phyloP scores from a whole-genome alignment of 2,888 invertebrate species.

The Chydorus sphaericus region DNA sequence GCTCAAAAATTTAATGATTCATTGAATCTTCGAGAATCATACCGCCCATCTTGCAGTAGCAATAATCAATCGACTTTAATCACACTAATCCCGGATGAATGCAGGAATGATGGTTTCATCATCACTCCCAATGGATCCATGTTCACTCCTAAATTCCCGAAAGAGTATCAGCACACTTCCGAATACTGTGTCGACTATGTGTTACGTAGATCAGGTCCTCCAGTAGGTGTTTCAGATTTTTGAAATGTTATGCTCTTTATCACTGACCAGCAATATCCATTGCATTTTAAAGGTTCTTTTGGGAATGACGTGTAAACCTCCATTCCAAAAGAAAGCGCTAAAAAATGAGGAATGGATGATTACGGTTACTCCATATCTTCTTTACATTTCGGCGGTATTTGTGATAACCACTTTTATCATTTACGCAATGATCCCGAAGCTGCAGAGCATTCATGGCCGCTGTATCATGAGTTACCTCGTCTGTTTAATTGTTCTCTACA shows the following conservation, averaged over 20 bases:
- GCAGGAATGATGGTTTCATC: neutral
- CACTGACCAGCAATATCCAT: neutral
- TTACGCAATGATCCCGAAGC: constrained; percentile 45
- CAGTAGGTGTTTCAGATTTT: neutral
- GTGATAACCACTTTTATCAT: constrained; percentile 47
- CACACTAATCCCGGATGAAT: too few species aligned
- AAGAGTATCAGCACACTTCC: neutral
- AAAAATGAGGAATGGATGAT: neutral
- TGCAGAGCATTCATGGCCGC: constrained; percentile 58
- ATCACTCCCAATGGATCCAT: neutral
- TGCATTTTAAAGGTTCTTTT: neutral
- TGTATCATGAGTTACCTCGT: constrained; percentile 36
- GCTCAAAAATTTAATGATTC: too few species aligned
- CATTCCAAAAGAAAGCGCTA: neutral
- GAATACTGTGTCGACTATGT: neutral
- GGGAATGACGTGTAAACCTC: neutral
- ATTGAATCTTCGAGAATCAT: too few species aligned
- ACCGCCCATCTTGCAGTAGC: too few species aligned
- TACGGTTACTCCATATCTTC: neutral
- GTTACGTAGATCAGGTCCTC: neutral
- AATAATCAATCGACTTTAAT: too few species aligned
- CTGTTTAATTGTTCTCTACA: neutral
- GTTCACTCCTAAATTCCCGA: neutral
- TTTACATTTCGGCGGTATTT: constrained; percentile 44
- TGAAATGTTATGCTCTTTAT: neutral